Conservation (phyloP, 2,797 vertebrate genomes). For the Cercopithecus hamlyni region DNA sequence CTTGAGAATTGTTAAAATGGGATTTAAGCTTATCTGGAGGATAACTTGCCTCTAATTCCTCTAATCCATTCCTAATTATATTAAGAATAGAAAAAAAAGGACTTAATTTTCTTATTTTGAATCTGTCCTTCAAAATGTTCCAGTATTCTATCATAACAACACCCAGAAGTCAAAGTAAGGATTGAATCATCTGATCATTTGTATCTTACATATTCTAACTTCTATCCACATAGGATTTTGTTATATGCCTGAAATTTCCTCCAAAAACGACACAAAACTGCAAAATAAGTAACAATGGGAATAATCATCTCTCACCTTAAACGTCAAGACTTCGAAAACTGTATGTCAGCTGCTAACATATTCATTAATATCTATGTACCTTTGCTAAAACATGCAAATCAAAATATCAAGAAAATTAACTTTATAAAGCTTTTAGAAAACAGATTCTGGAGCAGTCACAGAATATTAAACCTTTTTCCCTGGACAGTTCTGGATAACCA, state of each 20-base stretch:
- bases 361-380: not conserved
- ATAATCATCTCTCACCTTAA: not conserved
- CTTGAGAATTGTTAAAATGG: conserved; percentile 32
- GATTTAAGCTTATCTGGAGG: conserved; percentile 36
- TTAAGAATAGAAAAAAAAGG: not conserved
- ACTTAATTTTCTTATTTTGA: conserved; percentile 45
- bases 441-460: not conserved
- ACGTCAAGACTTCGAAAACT: conserved; percentile 14
- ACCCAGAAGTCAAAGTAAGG: conserved; percentile 16
- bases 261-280: not conserved
- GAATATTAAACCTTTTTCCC: not conserved
- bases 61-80: not conserved
- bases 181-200: not conserved
- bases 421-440: conserved; percentile 3
- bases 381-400: conserved; percentile 22
- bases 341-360: not conserved
- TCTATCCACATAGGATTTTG: not conserved
- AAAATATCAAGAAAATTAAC: conserved; percentile 18
- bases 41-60: conserved; percentile 5
- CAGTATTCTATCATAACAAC: not conserved
- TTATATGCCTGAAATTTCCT: not conserved
- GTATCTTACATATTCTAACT: not conserved
- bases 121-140: not conserved
- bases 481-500: not conserved
- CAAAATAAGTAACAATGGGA: conserved; percentile 23